Evolutionary conservation across 2,888 invertebrate species (phyloP).

Genomic region (Siphonodentalium dalli): DNA sequence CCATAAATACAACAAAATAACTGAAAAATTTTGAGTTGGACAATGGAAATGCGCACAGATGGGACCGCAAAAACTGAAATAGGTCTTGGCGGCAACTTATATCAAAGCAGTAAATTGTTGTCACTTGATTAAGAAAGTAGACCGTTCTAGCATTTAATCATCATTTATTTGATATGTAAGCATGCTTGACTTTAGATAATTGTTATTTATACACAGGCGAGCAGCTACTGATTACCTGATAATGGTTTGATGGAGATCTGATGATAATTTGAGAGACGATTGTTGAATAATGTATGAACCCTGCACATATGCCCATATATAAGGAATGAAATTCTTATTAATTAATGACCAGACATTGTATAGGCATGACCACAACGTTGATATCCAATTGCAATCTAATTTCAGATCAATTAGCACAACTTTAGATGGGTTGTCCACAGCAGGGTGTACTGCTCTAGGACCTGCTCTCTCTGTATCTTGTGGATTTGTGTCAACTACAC

Average conservation of each 20-base stretch:
- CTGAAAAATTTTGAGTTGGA: too few species aligned
- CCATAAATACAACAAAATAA: too few species aligned
- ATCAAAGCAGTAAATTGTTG: too few species aligned
- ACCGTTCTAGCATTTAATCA: too few species aligned
- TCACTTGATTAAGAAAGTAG: too few species aligned
- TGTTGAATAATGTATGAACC: not conserved
- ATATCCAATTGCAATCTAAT: not conserved
- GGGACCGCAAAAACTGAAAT: too few species aligned
- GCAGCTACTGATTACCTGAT: too few species aligned
- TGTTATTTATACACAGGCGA: too few species aligned
- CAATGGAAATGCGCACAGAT: too few species aligned
- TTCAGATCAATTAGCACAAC: conserved; percentile 33
- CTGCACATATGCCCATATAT: not conserved
- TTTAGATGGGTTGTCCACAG: conserved; percentile 30
- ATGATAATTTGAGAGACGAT: not conserved
- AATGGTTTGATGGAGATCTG: not conserved
- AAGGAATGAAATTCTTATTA: not conserved
- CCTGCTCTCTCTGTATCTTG: conserved; percentile 50
- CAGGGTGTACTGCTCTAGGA: conserved; percentile 51
- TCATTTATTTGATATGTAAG: too few species aligned
- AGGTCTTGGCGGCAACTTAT: too few species aligned
- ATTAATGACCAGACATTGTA: not conserved
- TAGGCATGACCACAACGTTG: not conserved
- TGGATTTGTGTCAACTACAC: conserved; percentile 42
- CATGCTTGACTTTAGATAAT: too few species aligned